Evolutionary conservation across 2,113 vertebrate genomes (phyloP), one percentile per base, ranked within the genome.

Genomic region (Alligator mississippiensis): DNA sequence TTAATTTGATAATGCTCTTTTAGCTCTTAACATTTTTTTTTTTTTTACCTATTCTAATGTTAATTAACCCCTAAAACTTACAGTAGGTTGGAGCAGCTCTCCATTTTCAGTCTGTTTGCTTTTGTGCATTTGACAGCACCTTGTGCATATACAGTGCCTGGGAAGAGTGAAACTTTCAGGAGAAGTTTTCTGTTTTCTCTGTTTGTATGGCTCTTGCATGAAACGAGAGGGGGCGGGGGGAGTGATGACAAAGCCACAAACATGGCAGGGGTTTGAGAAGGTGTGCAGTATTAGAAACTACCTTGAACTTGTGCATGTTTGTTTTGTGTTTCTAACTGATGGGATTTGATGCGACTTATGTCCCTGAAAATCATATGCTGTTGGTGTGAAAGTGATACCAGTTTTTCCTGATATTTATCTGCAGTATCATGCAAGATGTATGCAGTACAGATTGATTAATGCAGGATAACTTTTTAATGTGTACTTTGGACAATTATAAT

Each of bases 161-260:
- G 72, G 81, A 75, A 84, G 91, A 93, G 70, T 88, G 94, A 97
- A 96, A 95, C 95, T 97, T 83, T 47, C 47, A 47, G 47, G 47
- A 47, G 47, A 47, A 25, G 55, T 88, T 77, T 87, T 54, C 92
- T 80, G 95, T 97, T 97, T 96, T 95, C 86, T 88, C 85, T 94
- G 54, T 28, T 92, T 91, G 92, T 86, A 92, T 94, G 93, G 95
- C 93, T 94, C 94, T 96, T 93, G 96, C 76, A 78, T 96, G 92
- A 90, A 89, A 91, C 94, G 96, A 90, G 89, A 95, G 88, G 62
- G 47, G 62, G 27, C 77, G 96, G 96, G 96, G 91, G 96, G 96
- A 97, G 95, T 94, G 84, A 15, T 94, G 93, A 94, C 93, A 95
- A 90, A 96, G 77, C 90, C 80, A 2, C 94, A 94, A 87, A 83